These are phyloP conservation scores for Cheilosia urbana DNA, from an alignment of 2,888 invertebrate species.

Conservation along the genomic window DNA sequence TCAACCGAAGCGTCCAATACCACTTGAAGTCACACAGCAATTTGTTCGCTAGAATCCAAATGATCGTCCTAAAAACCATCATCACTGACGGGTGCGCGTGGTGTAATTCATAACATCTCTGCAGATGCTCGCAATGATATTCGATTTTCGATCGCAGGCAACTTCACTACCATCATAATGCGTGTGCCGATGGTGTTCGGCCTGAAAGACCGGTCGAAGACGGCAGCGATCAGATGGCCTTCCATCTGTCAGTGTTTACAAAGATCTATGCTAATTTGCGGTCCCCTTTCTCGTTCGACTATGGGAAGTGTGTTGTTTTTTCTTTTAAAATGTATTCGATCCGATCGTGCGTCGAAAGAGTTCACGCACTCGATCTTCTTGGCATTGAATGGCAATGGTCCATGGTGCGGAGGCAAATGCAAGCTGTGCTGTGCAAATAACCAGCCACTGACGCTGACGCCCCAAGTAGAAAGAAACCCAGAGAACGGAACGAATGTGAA, in stretches of 20 bases:
- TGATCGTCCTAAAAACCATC: constrained; percentile 11
- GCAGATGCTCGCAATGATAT: neutral
- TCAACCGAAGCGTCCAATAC: neutral
- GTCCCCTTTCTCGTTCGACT: constrained; percentile 39
- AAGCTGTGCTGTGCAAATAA: constrained; percentile 20
- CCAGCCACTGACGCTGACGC: neutral
- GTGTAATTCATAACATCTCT: constrained; percentile 23
- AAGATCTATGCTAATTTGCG: constrained; percentile 72
- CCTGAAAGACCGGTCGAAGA: constrained; percentile 23
- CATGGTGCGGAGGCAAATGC: constrained; percentile 26
- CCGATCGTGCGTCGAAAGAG: constrained; percentile 38
- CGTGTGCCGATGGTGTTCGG: neutral
- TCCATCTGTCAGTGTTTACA: constrained; percentile 70
- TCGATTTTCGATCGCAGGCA: constrained; percentile 28
- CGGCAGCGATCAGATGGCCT: constrained; percentile 50
- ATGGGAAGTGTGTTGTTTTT: constrained; percentile 41
- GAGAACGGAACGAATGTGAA: constrained; percentile 36
- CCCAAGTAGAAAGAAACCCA: constrained; percentile 12
- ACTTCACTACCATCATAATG: neutral
- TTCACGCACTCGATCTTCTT: constrained; percentile 71
- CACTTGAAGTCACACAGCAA: constrained; percentile 13
- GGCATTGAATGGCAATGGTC: constrained; percentile 64
- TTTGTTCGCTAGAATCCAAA: constrained; percentile 20
- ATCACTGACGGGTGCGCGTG: constrained; percentile 15
- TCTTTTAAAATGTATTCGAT: constrained; percentile 59